phyloP scores from a whole-genome alignment of 2,797 vertebrate genomes.

The Coracias cyanogaster region DNA sequence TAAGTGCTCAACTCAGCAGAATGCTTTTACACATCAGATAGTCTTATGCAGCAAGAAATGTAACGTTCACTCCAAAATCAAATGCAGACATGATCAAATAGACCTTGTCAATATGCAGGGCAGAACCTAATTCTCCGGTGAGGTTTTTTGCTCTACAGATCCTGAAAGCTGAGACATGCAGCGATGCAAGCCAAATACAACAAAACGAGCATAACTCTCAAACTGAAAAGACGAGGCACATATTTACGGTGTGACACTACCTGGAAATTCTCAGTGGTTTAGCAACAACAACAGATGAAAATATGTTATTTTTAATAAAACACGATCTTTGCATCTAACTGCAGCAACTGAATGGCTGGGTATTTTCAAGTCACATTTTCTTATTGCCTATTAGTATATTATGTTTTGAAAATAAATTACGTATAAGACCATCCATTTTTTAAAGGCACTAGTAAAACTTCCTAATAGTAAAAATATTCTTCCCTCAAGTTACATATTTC shows the following conservation, averaged over 20 bases:
- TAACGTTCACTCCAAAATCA: not conserved
- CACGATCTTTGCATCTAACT: not conserved
- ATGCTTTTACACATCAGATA: not conserved
- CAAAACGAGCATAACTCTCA: not conserved
- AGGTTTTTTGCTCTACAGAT: not conserved
- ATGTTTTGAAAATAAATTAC: not conserved
- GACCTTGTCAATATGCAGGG: not conserved
- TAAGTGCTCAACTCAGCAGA: not conserved
- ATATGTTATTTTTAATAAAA: not conserved
- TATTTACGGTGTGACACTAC: not conserved
- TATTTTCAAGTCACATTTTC: not conserved
- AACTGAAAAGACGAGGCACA: not conserved
- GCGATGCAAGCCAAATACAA: not conserved
- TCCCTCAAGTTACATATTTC: not conserved
- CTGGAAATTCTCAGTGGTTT: slow-evolving; percentile 47
- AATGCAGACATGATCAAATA: not conserved
- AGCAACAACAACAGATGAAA: slow-evolving; percentile 8
- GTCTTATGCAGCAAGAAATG: not conserved
- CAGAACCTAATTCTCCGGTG: not conserved
- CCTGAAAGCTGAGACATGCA: not conserved
- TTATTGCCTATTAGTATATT: not conserved
- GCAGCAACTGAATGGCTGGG: not conserved
- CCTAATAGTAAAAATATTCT: not conserved
- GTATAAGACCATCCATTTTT: not conserved
- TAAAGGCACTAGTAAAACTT: not conserved